These are phyloP conservation scores for Leptinotarsa peninsularis DNA, from an alignment of 2,888 invertebrate species.

Conservation along the genomic window DNA sequence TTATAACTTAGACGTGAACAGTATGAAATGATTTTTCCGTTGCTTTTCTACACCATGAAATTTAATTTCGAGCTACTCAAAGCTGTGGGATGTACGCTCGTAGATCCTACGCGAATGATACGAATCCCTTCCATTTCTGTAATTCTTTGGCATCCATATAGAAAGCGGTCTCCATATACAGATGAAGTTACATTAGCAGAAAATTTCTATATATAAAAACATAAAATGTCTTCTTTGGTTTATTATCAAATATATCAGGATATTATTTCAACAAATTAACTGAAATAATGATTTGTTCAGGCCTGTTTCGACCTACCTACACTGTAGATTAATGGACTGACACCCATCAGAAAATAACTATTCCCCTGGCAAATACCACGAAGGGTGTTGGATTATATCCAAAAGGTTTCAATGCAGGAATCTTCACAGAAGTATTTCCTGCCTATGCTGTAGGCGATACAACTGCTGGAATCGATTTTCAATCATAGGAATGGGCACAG, in stretches of 20 bases:
- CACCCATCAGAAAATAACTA: no score
- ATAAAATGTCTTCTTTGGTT: neutral
- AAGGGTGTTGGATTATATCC: no score
- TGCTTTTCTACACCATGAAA: neutral
- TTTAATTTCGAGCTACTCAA: slow-evolving; percentile 2
- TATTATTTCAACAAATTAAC: neutral
- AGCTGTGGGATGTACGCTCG: neutral
- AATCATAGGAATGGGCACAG: no score
- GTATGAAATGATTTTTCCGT: neutral
- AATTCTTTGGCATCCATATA: neutral
- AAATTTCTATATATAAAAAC: neutral
- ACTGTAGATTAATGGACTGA: no score
- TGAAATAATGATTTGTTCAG: no score
- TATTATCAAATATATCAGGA: neutral
- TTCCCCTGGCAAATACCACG: no score
- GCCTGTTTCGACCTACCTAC: no score
- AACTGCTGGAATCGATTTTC: no score
- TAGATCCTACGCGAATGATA: neutral
- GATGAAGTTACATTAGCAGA: neutral
- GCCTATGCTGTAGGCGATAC: no score
- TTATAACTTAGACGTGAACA: neutral
- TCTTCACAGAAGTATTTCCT: no score
- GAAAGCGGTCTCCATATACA: neutral
- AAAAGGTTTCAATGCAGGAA: no score
- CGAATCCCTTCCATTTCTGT: neutral